Percentiles rank a stretch among this genome's conserved stretches.
Evolutionary conservation across 2,888 invertebrate species (phyloP).

Genomic region (Tipula helvola): DNA sequence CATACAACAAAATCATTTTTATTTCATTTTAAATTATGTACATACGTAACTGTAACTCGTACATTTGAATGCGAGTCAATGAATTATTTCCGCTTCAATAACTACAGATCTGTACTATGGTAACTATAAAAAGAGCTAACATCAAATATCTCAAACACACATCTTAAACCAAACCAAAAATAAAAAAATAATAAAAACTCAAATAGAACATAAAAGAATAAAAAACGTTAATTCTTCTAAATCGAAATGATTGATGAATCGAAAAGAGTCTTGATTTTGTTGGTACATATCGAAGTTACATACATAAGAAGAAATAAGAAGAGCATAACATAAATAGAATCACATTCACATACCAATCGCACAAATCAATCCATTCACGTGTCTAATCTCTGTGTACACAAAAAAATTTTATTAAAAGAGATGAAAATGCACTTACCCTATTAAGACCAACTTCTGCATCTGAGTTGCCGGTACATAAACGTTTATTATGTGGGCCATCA

Average conservation of each 20-base stretch:
- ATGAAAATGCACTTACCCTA: not conserved
- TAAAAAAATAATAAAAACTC: not conserved
- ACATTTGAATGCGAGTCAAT: not conserved
- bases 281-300: not conserved
- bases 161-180: not conserved
- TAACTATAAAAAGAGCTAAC: not conserved
- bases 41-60: not conserved
- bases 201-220: not conserved
- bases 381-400: not conserved
- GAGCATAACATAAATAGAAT: not conserved
- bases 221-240: not conserved
- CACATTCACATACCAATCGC: not conserved
- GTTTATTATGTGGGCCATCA: conserved; percentile 15
- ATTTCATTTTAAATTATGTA: not conserved
- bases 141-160: not conserved
- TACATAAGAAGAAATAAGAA: not conserved
- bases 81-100: not conserved
- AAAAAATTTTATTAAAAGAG: not conserved
- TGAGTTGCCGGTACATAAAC: conserved; percentile 14
- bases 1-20: not conserved
- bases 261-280: not conserved
- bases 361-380: not conserved
- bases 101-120: not conserved
- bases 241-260: not conserved
- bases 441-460: conserved; percentile 8